These are phyloP conservation scores for Gracilinanus agilis DNA, from an alignment of 2,113 vertebrate genomes.

Conservation along the genomic window DNA sequence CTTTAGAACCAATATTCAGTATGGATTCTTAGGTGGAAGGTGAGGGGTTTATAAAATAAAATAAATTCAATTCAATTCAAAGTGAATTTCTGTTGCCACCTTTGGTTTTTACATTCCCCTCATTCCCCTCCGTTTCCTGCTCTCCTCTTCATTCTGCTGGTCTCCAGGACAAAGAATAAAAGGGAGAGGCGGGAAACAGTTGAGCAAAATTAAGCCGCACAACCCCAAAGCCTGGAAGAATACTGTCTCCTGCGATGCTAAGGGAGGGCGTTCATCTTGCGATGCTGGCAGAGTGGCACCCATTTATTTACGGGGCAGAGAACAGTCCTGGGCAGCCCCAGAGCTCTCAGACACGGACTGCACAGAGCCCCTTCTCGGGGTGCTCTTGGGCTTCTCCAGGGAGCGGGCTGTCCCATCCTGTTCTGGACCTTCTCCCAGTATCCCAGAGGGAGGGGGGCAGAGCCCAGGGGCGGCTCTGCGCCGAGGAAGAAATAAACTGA, in stretches of 20 bases:
- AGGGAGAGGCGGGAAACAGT: no score
- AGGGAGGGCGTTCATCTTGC: background rate
- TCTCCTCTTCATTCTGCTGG: background rate
- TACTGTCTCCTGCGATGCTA: rapidly evolving
- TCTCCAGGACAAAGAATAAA: background rate
- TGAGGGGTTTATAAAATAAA: no score
- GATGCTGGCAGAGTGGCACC: background rate
- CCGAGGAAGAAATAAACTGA: background rate
- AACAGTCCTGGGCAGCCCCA: background rate
- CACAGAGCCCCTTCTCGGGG: background rate
- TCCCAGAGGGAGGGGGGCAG: background rate
- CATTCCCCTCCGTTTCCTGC: background rate
- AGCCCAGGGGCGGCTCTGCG: background rate
- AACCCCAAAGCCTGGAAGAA: background rate
- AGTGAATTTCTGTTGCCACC: background rate
- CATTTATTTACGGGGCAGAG: no score
- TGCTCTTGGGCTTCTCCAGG: background rate
- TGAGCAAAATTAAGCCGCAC: background rate
- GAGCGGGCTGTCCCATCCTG: background rate
- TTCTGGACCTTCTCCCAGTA: background rate
- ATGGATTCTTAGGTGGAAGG: no score
- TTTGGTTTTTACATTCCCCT: background rate
- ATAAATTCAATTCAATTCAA: background rate
- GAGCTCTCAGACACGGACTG: no score
- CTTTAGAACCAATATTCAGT: no score